Base-by-base conservation (phyloP, 1,140 invertebrate genomes). In the Tetramorium parvispinum region DNA sequence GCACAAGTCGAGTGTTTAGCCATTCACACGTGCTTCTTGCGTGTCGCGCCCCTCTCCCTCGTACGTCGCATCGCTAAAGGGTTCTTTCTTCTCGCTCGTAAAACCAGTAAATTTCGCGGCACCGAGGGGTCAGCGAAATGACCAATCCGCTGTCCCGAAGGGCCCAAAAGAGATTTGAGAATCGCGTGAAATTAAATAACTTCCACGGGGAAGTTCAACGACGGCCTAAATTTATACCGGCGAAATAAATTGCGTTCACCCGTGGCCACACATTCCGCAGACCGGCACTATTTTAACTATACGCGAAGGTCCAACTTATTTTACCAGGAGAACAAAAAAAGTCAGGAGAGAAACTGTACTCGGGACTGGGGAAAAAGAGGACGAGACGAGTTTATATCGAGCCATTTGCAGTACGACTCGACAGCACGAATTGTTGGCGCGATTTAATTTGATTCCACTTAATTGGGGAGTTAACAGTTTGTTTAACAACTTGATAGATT, bases 161-260 rank as follows among this genome's bases (percentile, higher is more conserved):
- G 61, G 49, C 68, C 37, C 61, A 53, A 68, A 71, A 65, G 87
- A 89, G 88, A 89, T 89, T 88, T 89, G 88, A 89, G 88, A 89
- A 89, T 89, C 73, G 85, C 73, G 68, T 76, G 89, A 90, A 89
- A 90, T 90, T 89, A 90, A 90, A 90, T 90, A 89, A 90, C 89
- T 90, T 90, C 75, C 78, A 81, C 55, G 71, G 59, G 85, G 85
- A 86, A 65, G 87, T 85, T 89, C 78, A 83, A 87, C 89, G 89
- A 68, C 88, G 86, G 89, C 71, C 73, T 65, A 85, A 90, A 90
- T 90, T 90, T 90, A 89, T 89, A 89, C 85, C 70, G 66, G 59
- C 89, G 82, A 87, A 90, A 90, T 90, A 90, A 90, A 90, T 90
- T 90, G 78, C 83, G 27, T 81, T 73, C 88, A 86, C 88, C 89